Conservation (phyloP, 2,888 invertebrate species). For the Pseudeuparius sepicola region DNA sequence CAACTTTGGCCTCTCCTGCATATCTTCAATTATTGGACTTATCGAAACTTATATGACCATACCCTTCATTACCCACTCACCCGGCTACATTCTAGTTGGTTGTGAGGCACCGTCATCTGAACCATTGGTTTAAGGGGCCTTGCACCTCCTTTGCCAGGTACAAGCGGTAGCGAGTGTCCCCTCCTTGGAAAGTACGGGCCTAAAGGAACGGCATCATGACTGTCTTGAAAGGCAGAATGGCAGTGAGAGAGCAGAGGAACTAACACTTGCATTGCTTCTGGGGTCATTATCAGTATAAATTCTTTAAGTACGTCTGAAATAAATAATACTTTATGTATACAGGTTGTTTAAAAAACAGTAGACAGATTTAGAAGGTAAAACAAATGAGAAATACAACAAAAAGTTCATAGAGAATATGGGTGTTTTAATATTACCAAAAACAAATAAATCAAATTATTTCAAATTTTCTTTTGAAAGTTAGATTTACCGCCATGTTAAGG, state of each 20-base stretch:
- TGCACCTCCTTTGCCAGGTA: constrained; percentile 50
- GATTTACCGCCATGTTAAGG: too few relatives aligned
- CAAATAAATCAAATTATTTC: too few relatives aligned
- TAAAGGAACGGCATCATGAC: constrained; percentile 56
- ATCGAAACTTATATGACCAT: too few relatives aligned
- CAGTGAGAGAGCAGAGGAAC: constrained; percentile 80
- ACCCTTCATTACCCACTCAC: too few relatives aligned
- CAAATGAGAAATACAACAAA: constrained; percentile 3
- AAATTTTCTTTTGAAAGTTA: too few relatives aligned
- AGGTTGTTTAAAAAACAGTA: constrained; percentile 12
- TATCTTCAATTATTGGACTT: too few relatives aligned
- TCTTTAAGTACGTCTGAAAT: constrained; percentile 66
- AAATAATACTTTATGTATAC: too few relatives aligned
- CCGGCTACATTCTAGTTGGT: constrained; percentile 59
- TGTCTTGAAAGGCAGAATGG: constrained; percentile 69
- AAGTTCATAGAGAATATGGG: neutral
- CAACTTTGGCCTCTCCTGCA: too few relatives aligned
- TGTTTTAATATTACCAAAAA: too few relatives aligned
- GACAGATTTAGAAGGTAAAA: constrained; percentile 1
- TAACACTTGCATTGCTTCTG: constrained; percentile 69
- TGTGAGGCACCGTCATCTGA: constrained; percentile 74
- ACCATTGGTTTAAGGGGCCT: constrained; percentile 72
- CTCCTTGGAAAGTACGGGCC: constrained; percentile 71
- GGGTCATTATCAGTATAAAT: constrained; percentile 66
- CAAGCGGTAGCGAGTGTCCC: constrained; percentile 48